phyloP scores from a whole-genome alignment of 2,888 invertebrate species.

The Leptinotarsa tumamoca region DNA sequence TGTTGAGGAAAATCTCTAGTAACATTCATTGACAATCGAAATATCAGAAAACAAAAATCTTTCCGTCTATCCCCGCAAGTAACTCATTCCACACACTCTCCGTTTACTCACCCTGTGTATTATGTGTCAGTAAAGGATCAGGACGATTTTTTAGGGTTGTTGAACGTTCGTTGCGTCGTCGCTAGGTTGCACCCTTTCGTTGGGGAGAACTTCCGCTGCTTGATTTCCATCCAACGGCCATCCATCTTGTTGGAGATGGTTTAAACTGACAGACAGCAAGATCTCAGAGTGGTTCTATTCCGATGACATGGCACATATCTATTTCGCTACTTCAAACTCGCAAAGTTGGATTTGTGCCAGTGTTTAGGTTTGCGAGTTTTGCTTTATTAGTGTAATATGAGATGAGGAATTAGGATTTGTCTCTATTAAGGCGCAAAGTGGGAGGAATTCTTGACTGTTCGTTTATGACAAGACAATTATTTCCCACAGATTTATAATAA shows the following conservation, averaged over 20 bases:
- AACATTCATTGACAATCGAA: not conserved
- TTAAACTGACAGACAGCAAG: slow-evolving; percentile 68
- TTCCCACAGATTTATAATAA: too few relatives aligned
- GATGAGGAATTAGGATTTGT: not conserved
- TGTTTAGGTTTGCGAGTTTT: slow-evolving; percentile 21
- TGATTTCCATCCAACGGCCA: slow-evolving; percentile 75
- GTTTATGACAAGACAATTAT: not conserved
- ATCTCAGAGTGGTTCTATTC: slow-evolving; percentile 64
- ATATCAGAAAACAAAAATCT: not conserved
- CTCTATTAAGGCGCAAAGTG: not conserved
- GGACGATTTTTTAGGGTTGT: slow-evolving; percentile 47
- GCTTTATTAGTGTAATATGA: slow-evolving; percentile 1
- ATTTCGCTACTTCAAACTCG: slow-evolving; percentile 54
- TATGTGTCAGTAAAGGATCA: slow-evolving; percentile 44
- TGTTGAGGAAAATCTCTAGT: too few relatives aligned
- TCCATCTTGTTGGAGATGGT: slow-evolving; percentile 74
- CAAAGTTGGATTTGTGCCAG: slow-evolving; percentile 41
- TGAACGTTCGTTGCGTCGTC: slow-evolving; percentile 42
- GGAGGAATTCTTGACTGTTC: not conserved
- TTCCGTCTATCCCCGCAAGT: not conserved
- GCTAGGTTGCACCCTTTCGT: slow-evolving; percentile 56
- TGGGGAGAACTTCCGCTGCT: slow-evolving; percentile 65
- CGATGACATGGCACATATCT: slow-evolving; percentile 66
- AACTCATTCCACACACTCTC: not conserved
- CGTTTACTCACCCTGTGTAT: slow-evolving; percentile 31